phyloP scores from a whole-genome alignment of 2,113 vertebrate species.

The Progne subis region DNA sequence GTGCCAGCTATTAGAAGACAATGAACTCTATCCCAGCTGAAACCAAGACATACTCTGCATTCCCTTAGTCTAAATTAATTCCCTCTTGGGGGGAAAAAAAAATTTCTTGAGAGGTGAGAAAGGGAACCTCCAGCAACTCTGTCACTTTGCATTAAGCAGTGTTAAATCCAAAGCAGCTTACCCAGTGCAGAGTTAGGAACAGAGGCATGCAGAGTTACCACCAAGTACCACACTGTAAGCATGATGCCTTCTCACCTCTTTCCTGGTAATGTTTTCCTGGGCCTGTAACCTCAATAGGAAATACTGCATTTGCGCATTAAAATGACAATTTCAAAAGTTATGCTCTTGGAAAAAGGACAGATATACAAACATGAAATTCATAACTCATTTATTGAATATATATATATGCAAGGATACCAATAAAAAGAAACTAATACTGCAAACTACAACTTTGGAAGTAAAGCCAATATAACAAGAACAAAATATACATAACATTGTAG shows the following conservation, averaged over 20 bases:
- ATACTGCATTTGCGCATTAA: background rate
- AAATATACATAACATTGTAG: slow-evolving; percentile 77
- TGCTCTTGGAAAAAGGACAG: slow-evolving; percentile 66
- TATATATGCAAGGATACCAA: slow-evolving; percentile 78
- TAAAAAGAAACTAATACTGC: slow-evolving; percentile 81
- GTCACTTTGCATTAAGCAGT: background rate
- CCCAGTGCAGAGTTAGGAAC: background rate
- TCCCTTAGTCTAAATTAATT: background rate
- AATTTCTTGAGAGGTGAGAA: background rate
- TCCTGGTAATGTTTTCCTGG: background rate
- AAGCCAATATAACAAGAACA: slow-evolving; percentile 81
- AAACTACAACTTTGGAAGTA: slow-evolving; percentile 81
- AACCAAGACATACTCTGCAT: background rate
- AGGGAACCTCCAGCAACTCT: background rate
- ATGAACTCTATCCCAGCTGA: background rate
- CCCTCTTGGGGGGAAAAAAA: background rate
- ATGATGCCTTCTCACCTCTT: background rate
- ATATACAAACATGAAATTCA: slow-evolving; percentile 73
- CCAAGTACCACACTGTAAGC: background rate
- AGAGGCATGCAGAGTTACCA: background rate
- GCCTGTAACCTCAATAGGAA: background rate
- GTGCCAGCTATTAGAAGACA: background rate
- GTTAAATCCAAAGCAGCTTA: background rate
- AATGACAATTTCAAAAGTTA: background rate
- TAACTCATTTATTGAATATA: slow-evolving; percentile 81